phyloP scores from a whole-genome alignment of 2,888 invertebrate genomes.

The Stratiomys singularior region DNA sequence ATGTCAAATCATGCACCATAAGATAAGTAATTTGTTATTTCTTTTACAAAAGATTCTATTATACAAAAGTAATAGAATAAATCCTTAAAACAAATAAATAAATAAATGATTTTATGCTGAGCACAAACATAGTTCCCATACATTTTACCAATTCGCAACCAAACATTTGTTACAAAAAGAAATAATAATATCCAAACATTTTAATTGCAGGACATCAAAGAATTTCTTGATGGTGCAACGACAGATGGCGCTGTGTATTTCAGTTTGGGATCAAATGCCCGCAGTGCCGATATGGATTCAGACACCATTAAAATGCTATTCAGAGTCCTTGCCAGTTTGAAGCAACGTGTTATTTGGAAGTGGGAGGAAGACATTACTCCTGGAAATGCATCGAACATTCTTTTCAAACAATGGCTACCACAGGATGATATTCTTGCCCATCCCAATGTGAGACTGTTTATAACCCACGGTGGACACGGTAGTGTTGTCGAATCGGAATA shows the following conservation, averaged over 20 bases:
- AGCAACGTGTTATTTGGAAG: conserved; percentile 73
- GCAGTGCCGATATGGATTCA: conserved; percentile 67
- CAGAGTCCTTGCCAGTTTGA: conserved; percentile 68
- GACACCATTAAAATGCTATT: conserved; percentile 68
- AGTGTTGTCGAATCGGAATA: conserved; percentile 72
- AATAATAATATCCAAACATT: too few species aligned
- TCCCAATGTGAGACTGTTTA: conserved; percentile 70
- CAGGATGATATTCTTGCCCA: conserved; percentile 75
- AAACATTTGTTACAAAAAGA: too few species aligned
- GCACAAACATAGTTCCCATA: too few species aligned
- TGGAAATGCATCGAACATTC: conserved; percentile 69
- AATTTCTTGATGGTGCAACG: conserved; percentile 42
- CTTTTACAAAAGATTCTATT: too few species aligned
- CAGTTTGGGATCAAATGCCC: conserved; percentile 69
- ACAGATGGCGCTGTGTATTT: conserved; percentile 50
- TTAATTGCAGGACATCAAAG: conserved; percentile 45
- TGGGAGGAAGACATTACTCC: conserved; percentile 70
- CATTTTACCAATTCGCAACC: too few species aligned
- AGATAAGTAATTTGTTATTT: too few species aligned
- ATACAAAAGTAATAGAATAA: too few species aligned
- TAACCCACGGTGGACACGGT: conserved; percentile 75
- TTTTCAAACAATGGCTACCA: conserved; percentile 74
- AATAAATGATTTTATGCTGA: too few species aligned
- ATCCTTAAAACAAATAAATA: too few species aligned
- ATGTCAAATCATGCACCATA: too few species aligned